These are phyloP conservation scores for Hemiscyllium ocellatum DNA, from an alignment of 2,113 vertebrate genomes.

Conservation along the genomic window DNA sequence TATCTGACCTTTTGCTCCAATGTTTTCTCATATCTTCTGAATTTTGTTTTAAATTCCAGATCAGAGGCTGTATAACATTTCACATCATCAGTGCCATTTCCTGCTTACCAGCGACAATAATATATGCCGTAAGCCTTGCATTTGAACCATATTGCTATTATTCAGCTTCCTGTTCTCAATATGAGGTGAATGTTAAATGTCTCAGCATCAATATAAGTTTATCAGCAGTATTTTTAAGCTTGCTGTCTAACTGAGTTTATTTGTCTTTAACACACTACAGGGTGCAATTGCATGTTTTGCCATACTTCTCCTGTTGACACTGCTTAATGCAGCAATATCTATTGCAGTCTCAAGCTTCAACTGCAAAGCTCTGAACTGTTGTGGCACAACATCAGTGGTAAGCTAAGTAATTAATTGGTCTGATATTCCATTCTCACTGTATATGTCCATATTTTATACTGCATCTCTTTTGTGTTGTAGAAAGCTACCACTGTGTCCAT, in stretches of 20 bases:
- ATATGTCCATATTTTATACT: background rate
- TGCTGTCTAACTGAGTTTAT: background rate
- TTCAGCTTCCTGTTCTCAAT: background rate
- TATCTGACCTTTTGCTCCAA: background rate
- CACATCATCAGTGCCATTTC: background rate
- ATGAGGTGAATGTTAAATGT: background rate
- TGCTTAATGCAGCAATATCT: background rate
- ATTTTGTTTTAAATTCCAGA: background rate
- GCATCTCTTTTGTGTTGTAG: background rate
- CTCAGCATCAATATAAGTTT: too few relatives aligned
- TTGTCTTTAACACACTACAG: background rate
- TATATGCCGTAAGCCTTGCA: background rate
- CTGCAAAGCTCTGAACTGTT: background rate
- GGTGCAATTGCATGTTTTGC: background rate
- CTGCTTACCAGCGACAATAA: background rate
- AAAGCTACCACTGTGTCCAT: background rate
- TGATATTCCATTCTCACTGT: background rate
- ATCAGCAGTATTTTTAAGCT: background rate
- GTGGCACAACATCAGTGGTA: background rate
- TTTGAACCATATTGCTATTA: background rate
- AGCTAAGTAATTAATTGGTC: background rate
- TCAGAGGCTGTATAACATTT: background rate
- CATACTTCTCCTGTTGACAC: background rate
- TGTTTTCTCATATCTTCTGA: constrained; percentile 7
- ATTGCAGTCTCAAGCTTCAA: background rate